Conservation (phyloP, 2,113 vertebrate genomes). For the Chamaetylas fuelleborni region DNA sequence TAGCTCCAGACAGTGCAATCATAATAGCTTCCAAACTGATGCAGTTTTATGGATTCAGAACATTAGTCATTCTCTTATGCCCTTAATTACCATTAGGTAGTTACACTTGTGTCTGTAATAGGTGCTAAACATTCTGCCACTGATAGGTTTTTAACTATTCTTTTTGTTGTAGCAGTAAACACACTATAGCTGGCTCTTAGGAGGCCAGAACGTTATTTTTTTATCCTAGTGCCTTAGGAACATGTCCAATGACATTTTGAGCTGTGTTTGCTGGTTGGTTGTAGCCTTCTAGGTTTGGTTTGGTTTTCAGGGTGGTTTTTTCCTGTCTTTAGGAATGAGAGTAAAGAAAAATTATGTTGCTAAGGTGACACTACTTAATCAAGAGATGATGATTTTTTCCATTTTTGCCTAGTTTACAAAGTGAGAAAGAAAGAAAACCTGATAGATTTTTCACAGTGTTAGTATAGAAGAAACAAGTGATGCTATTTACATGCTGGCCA, state of each 20-base stretch:
- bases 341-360: background rate
- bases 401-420: background rate
- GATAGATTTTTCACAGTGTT: background rate
- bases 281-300: background rate
- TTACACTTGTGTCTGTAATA: conserved; percentile 45
- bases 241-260: background rate
- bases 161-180: conserved; percentile 41
- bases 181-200: background rate
- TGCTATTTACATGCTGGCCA: background rate
- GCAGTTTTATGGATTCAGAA: conserved; percentile 36
- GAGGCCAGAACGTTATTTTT: background rate
- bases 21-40: conserved; percentile 34
- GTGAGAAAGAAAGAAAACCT: background rate
- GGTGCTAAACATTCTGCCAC: conserved; percentile 33
- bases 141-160: conserved; percentile 49
- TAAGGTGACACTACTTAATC: background rate
- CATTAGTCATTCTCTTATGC: conserved; percentile 60
- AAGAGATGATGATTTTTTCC: background rate
- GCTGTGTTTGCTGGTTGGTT: background rate
- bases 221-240: background rate
- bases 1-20: background rate
- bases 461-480: background rate
- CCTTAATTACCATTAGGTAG: conserved; percentile 57
- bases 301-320: background rate
- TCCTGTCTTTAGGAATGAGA: background rate